phyloP scores from a whole-genome alignment of 53 echinoderm and acorn worm species.

The Holothuria leucospilota region DNA sequence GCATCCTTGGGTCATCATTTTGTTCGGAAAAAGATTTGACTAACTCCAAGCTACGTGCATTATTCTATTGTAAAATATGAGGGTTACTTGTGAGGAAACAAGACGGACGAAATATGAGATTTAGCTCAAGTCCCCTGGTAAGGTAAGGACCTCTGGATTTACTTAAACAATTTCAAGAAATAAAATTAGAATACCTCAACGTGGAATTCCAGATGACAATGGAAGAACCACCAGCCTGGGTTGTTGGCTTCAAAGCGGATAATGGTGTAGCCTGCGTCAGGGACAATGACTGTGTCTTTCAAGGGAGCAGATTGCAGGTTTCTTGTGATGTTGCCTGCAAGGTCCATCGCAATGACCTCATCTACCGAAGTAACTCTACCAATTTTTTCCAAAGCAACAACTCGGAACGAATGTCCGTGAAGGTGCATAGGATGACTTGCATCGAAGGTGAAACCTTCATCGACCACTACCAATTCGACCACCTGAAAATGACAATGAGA shows the following conservation, averaged over 20 bases:
- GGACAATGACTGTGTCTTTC: constrained; percentile 76
- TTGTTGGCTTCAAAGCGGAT: constrained; percentile 76
- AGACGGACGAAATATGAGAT: no score
- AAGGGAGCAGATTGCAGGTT: constrained; percentile 34
- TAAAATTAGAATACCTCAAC: no score
- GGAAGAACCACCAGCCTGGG: constrained; percentile 88
- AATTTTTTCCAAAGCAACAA: constrained; percentile 72
- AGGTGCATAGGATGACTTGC: constrained; percentile 89
- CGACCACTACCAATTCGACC: constrained; percentile 81
- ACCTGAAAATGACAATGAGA: constrained; percentile 49
- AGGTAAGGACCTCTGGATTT: no score
- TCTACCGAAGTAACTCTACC: constrained; percentile 59
- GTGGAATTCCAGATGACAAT: constrained; percentile 73
- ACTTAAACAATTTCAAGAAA: no score
- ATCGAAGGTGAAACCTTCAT: constrained; percentile 77
- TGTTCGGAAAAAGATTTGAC: no score
- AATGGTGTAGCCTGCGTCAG: constrained; percentile 63
- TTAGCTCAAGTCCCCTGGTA: no score
- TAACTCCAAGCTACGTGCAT: no score
- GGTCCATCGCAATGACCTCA: constrained; percentile 76
- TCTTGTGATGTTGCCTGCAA: constrained; percentile 71
- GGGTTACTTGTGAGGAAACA: no score
- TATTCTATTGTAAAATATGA: no score
- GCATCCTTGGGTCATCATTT: no score
- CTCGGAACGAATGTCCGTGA: constrained; percentile 82